Evolutionary conservation across 2,113 vertebrate genomes (phyloP).

Genomic region (Eleginops maclovinus): DNA sequence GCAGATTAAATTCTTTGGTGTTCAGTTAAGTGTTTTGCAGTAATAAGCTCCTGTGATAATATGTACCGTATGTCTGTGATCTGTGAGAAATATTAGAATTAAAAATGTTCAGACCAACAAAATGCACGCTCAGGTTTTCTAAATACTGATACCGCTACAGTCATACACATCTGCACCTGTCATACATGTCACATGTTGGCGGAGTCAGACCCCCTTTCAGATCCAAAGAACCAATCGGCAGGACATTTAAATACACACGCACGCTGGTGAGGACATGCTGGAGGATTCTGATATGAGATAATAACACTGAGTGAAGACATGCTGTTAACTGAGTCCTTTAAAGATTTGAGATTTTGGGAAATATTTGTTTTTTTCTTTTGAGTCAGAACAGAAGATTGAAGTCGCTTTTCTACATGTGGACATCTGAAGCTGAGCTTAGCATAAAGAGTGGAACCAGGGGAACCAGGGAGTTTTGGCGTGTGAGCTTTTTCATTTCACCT

Average conservation of each 20-base stretch:
- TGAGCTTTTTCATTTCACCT: no score
- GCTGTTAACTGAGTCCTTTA: background rate
- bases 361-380: background rate
- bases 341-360: conserved; percentile 8
- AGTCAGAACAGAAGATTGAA: background rate
- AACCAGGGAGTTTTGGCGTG: no score
- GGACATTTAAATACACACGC: background rate
- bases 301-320: conserved; percentile 34
- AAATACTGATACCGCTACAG: conserved; percentile 35
- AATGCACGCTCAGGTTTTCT: background rate
- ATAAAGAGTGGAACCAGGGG: background rate
- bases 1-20: conserved; percentile 59
- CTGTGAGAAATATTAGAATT: conserved; percentile 6
- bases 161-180: background rate
- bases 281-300: conserved; percentile 18
- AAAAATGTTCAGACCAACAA: conserved; percentile 15
- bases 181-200: background rate
- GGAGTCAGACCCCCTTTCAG: conserved; percentile 19
- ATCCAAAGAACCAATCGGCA: conserved; percentile 7
- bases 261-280: conserved; percentile 5
- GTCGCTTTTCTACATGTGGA: background rate
- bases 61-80: conserved; percentile 21
- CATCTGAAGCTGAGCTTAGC: background rate
- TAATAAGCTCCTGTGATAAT: conserved; percentile 26
- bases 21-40: conserved; percentile 24